Base-by-base conservation (phyloP, 2,113 vertebrate genomes). In the Sigmodon hispidus region DNA sequence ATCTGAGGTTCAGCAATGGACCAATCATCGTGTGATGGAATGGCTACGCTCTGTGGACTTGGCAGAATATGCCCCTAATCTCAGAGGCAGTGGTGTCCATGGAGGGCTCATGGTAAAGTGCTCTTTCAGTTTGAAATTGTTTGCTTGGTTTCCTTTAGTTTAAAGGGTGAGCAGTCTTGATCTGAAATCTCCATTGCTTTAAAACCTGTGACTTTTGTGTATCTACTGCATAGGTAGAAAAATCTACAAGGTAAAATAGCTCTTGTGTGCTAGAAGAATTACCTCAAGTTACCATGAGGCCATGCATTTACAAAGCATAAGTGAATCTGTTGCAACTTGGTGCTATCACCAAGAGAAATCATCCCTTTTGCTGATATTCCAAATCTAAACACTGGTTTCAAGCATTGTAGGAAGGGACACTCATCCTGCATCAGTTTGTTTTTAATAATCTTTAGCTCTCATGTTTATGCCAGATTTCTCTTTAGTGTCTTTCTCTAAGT, bases 11-110 rank as follows among this genome's bases (percentile, higher is more conserved):
- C 99, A 99, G 36, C 99, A 99, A 97, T 99, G 99, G 99, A 99
- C 99, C 48, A 99, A 99, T 93, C 99, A 99, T 91, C 99, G 99
- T 0, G 99, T 99, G 96, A 99, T 99, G 99, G 99, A 99, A 95
- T 99, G 99, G 99, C 98, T 99, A 77, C 99, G 99, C 9, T 99
- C 99, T 0, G 99, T 99, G 65, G 99, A 99, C 87, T 98, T 99
- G 48, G 99, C 99, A 0, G 99, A 99, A 90, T 99, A 99, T 0
- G 99, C 99, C 5, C 99, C 99, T 70, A 99, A 99, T 95, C 98
- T 99, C 95, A 98, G 99, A 92, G 99, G 99, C 70, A 99, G 99
- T 0, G 99, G 99, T 0, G 99, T 99, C 67, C 99, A 99, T 0
- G 99, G 99, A 2, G 99, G 99, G 15, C 98, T 99, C 73, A 99